Percentiles rank a stretch among this genome's conserved stretches.
phyloP scores from a whole-genome alignment of 1,140 invertebrate genomes.

The Panagrolaimus sp. region DNA sequence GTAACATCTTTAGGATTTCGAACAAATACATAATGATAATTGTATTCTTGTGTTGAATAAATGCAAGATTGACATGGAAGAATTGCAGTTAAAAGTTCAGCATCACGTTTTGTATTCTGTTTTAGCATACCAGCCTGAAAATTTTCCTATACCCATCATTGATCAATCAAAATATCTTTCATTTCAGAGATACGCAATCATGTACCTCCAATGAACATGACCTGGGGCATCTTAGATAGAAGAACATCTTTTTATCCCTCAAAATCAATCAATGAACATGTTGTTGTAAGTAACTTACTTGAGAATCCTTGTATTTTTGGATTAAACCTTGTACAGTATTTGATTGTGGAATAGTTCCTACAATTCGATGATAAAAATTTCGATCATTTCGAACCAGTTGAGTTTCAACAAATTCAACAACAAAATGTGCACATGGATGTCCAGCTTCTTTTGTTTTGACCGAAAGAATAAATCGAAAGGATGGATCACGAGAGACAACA shows the following conservation, averaged over 20 bases:
- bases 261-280: too few relatives aligned
- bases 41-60: constrained; percentile 12
- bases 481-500: not conserved
- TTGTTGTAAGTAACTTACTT: not conserved
- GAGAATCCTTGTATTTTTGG: not conserved
- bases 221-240: too few relatives aligned
- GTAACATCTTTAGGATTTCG: constrained; percentile 14
- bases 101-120: constrained; percentile 21
- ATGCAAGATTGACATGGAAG: constrained; percentile 15
- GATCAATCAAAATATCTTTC: not conserved
- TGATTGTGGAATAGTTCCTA: not conserved
- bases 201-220: not conserved
- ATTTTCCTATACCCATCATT: not conserved
- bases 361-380: constrained; percentile 13
- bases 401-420: constrained; percentile 10
- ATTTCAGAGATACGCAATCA: not conserved
- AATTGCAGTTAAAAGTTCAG: constrained; percentile 1
- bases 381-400: constrained; percentile 17
- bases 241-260: too few relatives aligned
- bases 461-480: constrained; percentile 2
- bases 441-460: constrained; percentile 12
- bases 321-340: constrained; percentile 9
- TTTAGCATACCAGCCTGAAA: constrained; percentile 11
- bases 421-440: constrained; percentile 16
- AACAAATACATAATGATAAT: constrained; percentile 15